Percentiles rank a stretch among this genome's conserved stretches.
Evolutionary conservation across 2,797 vertebrate genomes (phyloP).

Genomic region (Acanthopagrus latus): DNA sequence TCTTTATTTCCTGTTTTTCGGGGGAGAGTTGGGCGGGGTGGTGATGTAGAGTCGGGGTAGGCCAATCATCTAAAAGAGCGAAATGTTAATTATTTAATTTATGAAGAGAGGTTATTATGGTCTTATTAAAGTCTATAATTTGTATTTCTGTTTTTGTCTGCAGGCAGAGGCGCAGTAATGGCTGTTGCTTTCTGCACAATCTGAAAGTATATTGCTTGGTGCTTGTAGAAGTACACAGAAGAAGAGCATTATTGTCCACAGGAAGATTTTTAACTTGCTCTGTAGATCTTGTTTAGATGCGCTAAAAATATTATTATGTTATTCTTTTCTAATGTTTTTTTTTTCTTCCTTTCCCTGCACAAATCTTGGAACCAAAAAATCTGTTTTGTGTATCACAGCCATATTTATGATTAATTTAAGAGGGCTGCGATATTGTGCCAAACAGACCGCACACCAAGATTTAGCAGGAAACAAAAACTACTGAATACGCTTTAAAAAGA

Average conservation of each 20-base stretch:
- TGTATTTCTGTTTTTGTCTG: constrained; percentile 78
- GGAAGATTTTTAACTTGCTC: constrained; percentile 81
- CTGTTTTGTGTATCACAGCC: constrained; percentile 89
- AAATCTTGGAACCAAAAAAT: constrained; percentile 92
- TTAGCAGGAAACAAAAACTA: constrained; percentile 88
- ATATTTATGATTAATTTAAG: constrained; percentile 91
- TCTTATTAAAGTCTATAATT: constrained; percentile 87
- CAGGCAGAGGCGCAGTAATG: constrained; percentile 70
- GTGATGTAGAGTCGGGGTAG: constrained; percentile 83
- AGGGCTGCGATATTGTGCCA: constrained; percentile 88
- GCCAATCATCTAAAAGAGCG: constrained; percentile 86
- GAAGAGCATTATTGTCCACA: constrained; percentile 82
- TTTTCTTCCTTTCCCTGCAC: constrained; percentile 82
- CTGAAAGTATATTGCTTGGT: constrained; percentile 78
- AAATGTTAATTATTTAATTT: constrained; percentile 91
- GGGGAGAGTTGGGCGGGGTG: constrained; percentile 64
- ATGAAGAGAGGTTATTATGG: constrained; percentile 88
- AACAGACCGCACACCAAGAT: constrained; percentile 91
- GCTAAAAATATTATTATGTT: constrained; percentile 81
- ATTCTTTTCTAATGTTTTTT: constrained; percentile 63
- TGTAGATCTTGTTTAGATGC: constrained; percentile 81
- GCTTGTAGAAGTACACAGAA: constrained; percentile 72
- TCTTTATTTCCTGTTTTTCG: constrained; percentile 79
- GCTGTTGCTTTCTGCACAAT: constrained; percentile 73
- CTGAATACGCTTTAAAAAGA: constrained; percentile 83